Conservation (phyloP, 2,113 vertebrate genomes). For the Prionailurus viverrinus region DNA sequence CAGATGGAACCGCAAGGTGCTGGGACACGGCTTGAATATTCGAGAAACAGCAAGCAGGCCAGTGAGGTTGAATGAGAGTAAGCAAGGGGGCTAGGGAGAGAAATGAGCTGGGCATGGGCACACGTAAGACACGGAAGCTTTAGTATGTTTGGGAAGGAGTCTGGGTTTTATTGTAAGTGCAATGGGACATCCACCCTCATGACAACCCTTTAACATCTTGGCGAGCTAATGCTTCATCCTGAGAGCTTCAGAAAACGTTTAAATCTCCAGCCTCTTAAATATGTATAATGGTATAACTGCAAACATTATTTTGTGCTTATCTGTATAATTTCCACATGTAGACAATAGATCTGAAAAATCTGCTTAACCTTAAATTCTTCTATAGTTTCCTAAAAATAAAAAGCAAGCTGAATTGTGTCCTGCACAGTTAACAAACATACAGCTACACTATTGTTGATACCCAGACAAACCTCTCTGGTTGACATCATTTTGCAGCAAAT, state of each 20-base stretch:
- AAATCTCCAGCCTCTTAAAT: background rate
- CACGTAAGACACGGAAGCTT: background rate
- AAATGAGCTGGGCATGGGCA: background rate
- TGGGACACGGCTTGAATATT: background rate
- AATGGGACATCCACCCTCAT: background rate
- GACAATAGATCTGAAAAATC: slow-evolving; percentile 9
- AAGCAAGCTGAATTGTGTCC: background rate
- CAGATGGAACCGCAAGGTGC: background rate
- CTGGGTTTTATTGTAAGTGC: background rate
- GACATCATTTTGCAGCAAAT: background rate
- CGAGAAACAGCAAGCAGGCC: background rate
- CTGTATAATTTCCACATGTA: background rate
- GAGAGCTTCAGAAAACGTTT: background rate
- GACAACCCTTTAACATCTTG: background rate
- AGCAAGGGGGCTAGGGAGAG: background rate
- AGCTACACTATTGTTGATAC: background rate
- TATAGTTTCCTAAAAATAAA: background rate
- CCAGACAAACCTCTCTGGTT: background rate
- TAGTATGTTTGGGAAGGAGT: background rate
- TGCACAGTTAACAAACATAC: background rate
- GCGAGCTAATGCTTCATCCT: background rate
- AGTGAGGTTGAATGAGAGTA: background rate
- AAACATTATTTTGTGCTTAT: slow-evolving; percentile 20
- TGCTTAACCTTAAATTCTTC: background rate
- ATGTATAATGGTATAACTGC: background rate